A percentile compares a stretch with the other conserved stretches of the same genome.
These are phyloP conservation scores for Melinopterus prodromus DNA, from an alignment of 2,888 invertebrate genomes.

Conservation along the genomic window DNA sequence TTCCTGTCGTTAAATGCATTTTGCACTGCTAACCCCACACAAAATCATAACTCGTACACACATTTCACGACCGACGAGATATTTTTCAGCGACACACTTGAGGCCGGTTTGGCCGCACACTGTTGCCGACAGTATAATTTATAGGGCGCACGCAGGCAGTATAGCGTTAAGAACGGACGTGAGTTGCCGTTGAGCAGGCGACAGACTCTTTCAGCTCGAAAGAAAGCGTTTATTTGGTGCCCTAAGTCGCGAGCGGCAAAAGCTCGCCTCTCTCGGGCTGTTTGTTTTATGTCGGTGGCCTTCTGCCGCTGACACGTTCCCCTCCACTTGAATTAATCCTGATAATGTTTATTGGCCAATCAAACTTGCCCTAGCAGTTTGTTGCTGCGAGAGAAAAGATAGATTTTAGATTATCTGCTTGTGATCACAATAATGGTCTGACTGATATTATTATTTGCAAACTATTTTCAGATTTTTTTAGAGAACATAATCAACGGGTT, in stretches of 20 bases:
- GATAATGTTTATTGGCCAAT: slow-evolving; percentile 25
- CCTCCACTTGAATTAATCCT: slow-evolving; percentile 22
- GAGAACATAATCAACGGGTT: too few relatives aligned
- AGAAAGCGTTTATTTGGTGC: slow-evolving; percentile 4
- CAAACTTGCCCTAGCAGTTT: slow-evolving; percentile 16
- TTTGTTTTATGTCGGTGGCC: slow-evolving; percentile 24
- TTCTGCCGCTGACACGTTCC: slow-evolving; percentile 17
- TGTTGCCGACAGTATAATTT: not conserved
- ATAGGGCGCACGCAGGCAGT: not conserved
- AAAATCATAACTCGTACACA: not conserved
- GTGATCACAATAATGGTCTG: not conserved
- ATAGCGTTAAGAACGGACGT: slow-evolving; percentile 4
- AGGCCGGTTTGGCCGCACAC: not conserved
- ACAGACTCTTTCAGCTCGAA: not conserved
- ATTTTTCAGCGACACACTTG: not conserved
- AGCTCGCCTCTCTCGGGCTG: not conserved
- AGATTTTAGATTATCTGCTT: not conserved
- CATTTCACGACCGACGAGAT: not conserved
- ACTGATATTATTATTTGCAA: too few relatives aligned
- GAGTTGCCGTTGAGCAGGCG: not conserved
- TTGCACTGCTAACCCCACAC: not conserved
- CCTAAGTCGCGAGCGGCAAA: not conserved
- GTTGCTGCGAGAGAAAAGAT: not conserved
- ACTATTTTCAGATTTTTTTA: not conserved
- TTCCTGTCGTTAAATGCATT: not conserved